Base-by-base conservation (phyloP, 2,888 invertebrate species). In the Keiferia lycopersicella region DNA sequence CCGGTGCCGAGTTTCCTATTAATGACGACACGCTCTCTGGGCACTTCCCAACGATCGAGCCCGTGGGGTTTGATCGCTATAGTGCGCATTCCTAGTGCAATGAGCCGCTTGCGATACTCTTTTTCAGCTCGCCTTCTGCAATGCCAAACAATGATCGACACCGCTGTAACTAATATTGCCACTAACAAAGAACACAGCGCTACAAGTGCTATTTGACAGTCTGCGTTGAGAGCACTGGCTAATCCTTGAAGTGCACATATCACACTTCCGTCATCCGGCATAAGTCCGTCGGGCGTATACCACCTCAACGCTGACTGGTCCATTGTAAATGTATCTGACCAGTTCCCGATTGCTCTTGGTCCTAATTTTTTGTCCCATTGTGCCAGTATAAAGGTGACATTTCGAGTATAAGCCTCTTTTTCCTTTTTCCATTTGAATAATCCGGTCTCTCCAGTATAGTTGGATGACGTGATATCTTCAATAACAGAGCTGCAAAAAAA, bases 1-100 rank as follows among this genome's bases (percentile, higher is more conserved):
- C 98, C 98, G 82, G 97, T 96, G 10, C 96, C 98, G 22, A 98
- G 88, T 80, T 95, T 95, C 20, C 97, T 92, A 87, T 97, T 97
- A 69, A 97, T 95, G 20, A 97, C 97, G 34, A 98, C 96, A 63
- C 95, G 93, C 73, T 97, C 96, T 63, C 97, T 93, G 0, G 96
- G 94, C 59, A 98, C 93, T 84, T 98, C 98, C 97, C 97, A 98
- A 75, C 96, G 96, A 81, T 97, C 97, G 45, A 97, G 87, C 0
- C 82, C 86, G n/a, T 76, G 77, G 8, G 79, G 76, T 70, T 80
- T 77, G 1, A 79, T 79, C 2, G 72, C 72, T 20, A 73, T 90
- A 81, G 72, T 66, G 56, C 81, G 91, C 83, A 75, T 83, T 66
- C 78, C 84, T 0, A 87, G 78, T 59, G 82, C 84, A 58, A 79